Evolutionary conservation across 2,797 vertebrate species (phyloP).

Genomic region (Sebastes nivosus): DNA sequence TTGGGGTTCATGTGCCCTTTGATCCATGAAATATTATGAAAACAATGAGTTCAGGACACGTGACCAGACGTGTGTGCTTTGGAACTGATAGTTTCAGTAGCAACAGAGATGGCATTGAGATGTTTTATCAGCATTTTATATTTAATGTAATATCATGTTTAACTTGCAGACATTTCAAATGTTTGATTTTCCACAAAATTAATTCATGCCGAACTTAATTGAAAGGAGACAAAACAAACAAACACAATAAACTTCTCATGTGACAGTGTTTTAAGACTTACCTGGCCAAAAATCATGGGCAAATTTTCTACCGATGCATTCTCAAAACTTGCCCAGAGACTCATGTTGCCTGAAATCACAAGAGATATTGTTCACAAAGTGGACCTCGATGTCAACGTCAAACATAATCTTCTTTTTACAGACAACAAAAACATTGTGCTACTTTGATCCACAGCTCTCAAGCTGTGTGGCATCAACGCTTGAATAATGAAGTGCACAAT

Average conservation of each 20-base stretch:
- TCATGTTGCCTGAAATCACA: conserved; percentile 70
- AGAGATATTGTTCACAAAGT: neutral
- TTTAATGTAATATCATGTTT: too few species aligned
- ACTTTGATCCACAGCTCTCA: neutral
- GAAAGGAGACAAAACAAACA: neutral
- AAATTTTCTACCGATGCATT: conserved; percentile 47
- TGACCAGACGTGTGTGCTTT: neutral
- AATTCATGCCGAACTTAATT: too few species aligned
- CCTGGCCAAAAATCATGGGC: conserved; percentile 62
- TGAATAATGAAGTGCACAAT: conserved; percentile 23
- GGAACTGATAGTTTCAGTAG: neutral
- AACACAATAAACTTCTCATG: neutral
- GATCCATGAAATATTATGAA: neutral
- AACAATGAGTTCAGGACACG: neutral
- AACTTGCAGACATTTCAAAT: too few species aligned
- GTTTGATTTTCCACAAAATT: too few species aligned
- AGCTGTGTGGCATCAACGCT: neutral
- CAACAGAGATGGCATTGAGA: neutral
- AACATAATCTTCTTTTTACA: neutral
- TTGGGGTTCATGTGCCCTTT: neutral
- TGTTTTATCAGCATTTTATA: too few species aligned
- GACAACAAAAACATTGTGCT: neutral
- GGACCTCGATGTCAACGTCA: neutral
- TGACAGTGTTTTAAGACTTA: conserved; percentile 31
- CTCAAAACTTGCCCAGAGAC: conserved; percentile 58